Base-by-base conservation (phyloP, 1,140 invertebrate species). In the Hypsibius dujardini region DNA sequence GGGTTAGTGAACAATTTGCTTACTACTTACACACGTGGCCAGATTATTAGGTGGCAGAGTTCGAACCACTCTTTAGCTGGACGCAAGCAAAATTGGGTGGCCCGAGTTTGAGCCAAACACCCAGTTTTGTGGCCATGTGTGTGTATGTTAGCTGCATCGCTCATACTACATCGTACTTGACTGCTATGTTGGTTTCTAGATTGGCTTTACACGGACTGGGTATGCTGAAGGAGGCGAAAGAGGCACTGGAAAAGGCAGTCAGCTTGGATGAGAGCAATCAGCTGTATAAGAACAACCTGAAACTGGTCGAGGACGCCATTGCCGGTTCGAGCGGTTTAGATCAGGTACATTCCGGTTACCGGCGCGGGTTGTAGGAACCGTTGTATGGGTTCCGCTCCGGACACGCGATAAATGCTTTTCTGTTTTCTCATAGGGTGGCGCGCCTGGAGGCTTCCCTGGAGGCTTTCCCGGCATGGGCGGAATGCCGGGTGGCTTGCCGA, bases 261-360 rank as follows among this genome's bases (percentile, higher is more conserved):
- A 86, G 92, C 77, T 81, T 96, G 72, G 94, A 98, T 76, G 93
- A 94, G 14, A 85, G 87, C 59, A 97, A 96, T 80, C 87, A 90
- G 74, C 90, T 88, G 76, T 95, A 95, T 78, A 85, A 86, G 72
- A 88, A 87, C 76, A 96, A 96, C 82, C 81, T 96, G 71, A 83
- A 86, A 42, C 62, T 67, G 62, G 62, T 67, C 7, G 62, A 67
- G 45, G 62, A 67, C 42, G 62, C 62, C 62, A 67, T 67, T 14
- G 3, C 3, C 42, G 62, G 12, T 14, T 12, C 62, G 3, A 42
- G 42, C 42, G 62, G 7, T n/a, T n/a, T n/a, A n/a, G n/a, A n/a
- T n/a, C n/a, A n/a, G n/a, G n/a, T n/a, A n/a, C n/a, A n/a, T n/a
- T n/a, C n/a, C n/a, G n/a, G n/a, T n/a, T n/a, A n/a, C n/a, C n/a